These are phyloP conservation scores for Ciconia maguari DNA, from an alignment of 2,113 vertebrate species.

Conservation along the genomic window DNA sequence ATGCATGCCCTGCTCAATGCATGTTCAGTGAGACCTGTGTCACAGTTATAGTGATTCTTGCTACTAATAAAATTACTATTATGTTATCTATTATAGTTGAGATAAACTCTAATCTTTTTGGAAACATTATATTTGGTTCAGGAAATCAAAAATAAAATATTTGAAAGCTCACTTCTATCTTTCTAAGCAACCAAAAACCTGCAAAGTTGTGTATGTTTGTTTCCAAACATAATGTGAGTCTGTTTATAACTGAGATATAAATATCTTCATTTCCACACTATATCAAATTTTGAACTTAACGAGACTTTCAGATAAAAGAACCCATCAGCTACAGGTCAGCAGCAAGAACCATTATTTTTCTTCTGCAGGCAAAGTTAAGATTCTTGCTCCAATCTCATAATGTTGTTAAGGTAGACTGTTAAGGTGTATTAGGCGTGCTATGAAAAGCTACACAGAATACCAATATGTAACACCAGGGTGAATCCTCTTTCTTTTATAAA, in stretches of 20 bases:
- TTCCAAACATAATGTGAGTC: neutral
- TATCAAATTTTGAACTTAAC: neutral
- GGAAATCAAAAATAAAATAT: neutral
- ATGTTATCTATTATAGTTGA: neutral
- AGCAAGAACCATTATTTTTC: neutral
- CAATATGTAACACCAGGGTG: neutral
- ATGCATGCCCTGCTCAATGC: neutral
- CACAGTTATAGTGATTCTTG: neutral
- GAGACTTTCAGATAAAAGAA: neutral
- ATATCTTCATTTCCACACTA: neutral
- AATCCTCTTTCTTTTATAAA: constrained; percentile 16
- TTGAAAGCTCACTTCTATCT: neutral
- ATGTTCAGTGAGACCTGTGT: neutral
- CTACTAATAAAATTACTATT: neutral
- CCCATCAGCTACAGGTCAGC: neutral
- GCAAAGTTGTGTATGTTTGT: neutral
- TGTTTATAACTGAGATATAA: neutral
- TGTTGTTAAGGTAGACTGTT: constrained; percentile 1
- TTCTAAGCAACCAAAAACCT: neutral
- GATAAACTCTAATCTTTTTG: neutral
- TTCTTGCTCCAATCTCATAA: neutral
- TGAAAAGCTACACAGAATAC: neutral
- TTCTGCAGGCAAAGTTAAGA: neutral
- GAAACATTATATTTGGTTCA: neutral
- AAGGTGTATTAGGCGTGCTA: neutral